These are phyloP conservation scores for Papilio elwesi DNA, from an alignment of 2,888 invertebrate species.

Conservation along the genomic window DNA sequence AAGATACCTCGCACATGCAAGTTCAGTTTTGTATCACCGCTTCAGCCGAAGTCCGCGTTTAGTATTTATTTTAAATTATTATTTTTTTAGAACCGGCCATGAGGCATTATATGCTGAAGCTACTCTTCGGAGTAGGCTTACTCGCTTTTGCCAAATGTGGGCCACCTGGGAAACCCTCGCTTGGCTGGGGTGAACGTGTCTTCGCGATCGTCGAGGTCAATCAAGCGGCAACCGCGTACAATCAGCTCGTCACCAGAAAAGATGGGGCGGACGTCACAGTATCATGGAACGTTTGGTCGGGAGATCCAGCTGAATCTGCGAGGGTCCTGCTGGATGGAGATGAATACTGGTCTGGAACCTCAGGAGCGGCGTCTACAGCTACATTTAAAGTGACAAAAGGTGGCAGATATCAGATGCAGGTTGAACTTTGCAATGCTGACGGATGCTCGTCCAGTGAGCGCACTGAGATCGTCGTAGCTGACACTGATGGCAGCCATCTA, in stretches of 20 bases:
- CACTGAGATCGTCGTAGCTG: constrained; percentile 76
- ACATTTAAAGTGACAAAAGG: constrained; percentile 77
- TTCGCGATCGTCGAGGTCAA: constrained; percentile 79
- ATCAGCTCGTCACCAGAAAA: constrained; percentile 71
- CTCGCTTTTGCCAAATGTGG: constrained; percentile 59
- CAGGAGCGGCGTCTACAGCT: constrained; percentile 67
- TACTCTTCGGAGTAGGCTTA: constrained; percentile 59
- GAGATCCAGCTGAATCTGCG: constrained; percentile 70
- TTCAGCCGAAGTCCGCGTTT: constrained; percentile 64
- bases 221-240: constrained; percentile 80
- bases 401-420: constrained; percentile 74
- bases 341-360: constrained; percentile 71
- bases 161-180: constrained; percentile 74
- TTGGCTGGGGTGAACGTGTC: constrained; percentile 79
- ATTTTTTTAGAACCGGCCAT: constrained; percentile 75
- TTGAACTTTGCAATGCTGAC: constrained; percentile 75
- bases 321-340: constrained; percentile 68
- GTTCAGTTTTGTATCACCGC: constrained; percentile 69
- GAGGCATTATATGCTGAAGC: constrained; percentile 62
- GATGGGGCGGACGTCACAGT: constrained; percentile 77
- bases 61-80: constrained; percentile 52
- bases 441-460: constrained; percentile 74
- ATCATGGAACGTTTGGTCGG: constrained; percentile 80
- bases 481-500: constrained; percentile 79
- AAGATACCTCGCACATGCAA: constrained; percentile 65